phyloP scores from a whole-genome alignment of 1,140 invertebrate species.

The Wasmannia auropunctata region DNA sequence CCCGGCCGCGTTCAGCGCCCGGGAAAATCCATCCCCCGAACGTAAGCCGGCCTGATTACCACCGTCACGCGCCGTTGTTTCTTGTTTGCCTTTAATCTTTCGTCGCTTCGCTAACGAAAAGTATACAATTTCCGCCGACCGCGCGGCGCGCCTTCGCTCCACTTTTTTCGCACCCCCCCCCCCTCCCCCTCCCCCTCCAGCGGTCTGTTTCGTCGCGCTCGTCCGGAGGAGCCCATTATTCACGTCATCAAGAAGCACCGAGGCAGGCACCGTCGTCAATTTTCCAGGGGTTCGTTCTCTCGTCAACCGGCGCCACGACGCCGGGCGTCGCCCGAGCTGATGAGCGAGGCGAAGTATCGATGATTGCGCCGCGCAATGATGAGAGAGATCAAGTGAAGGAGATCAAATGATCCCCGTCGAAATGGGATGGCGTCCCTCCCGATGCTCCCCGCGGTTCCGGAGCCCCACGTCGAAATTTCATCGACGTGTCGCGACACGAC shows the following conservation, averaged over 20 bases:
- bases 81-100: slow-evolving; percentile 77
- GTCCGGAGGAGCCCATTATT: not conserved
- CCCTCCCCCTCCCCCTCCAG: not conserved
- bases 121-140: slow-evolving; percentile 68
- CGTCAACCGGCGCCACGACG: not conserved
- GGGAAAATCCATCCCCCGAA: slow-evolving; percentile 55
- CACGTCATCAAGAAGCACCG: not conserved
- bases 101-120: slow-evolving; percentile 67
- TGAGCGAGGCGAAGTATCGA: not conserved
- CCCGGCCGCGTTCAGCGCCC: not conserved
- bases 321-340: not conserved
- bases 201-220: not conserved
- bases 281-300: not conserved
- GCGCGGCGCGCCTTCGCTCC: not conserved
- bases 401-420: not conserved
- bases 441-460: no score
- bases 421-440: not conserved
- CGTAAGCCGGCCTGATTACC: slow-evolving; percentile 52
- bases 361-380: not conserved
- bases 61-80: slow-evolving; percentile 63
- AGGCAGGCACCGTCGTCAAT: not conserved
- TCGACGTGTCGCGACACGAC: slow-evolving; percentile 8
- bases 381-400: slow-evolving; percentile 11
- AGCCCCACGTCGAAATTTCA: slow-evolving; percentile 35
- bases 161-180: not conserved